These are phyloP conservation scores for Anadara kagoshimensis DNA, from an alignment of 1,140 invertebrate species.

Conservation along the genomic window DNA sequence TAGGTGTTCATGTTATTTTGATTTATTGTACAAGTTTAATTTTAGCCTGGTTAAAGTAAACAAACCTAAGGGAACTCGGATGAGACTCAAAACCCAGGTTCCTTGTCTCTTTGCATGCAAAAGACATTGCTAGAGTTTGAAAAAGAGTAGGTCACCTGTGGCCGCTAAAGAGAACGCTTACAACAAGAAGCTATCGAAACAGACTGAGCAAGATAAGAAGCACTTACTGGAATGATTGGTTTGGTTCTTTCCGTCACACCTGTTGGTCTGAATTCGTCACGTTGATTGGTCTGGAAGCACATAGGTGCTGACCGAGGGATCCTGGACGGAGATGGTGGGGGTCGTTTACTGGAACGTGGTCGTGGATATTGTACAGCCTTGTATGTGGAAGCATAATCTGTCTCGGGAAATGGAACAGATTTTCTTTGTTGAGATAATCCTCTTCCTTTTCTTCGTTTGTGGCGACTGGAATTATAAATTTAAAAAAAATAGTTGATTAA, in stretches of 20 bases:
- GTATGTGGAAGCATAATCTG: conserved; percentile 55
- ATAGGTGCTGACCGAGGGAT: conserved; percentile 54
- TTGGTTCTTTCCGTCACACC: conserved; percentile 50
- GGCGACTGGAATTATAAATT: conserved; percentile 38
- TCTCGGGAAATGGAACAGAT: conserved; percentile 43
- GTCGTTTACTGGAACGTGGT: conserved; percentile 66
- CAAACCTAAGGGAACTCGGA: too few species aligned
- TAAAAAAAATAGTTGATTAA: not conserved
- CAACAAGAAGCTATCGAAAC: too few species aligned
- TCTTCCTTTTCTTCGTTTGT: conserved; percentile 36
- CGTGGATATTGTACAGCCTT: conserved; percentile 53
- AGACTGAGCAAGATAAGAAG: too few species aligned
- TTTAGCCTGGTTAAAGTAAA: too few species aligned
- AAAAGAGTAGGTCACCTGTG: too few species aligned
- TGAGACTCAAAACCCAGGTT: too few species aligned
- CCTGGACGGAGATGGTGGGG: conserved; percentile 35
- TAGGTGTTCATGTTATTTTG: too few species aligned
- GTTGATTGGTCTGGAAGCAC: conserved; percentile 65
- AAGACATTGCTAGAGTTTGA: too few species aligned
- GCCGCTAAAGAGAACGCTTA: too few species aligned
- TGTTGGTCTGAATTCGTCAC: conserved; percentile 55
- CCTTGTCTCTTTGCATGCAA: too few species aligned
- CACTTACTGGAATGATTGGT: conserved; percentile 58
- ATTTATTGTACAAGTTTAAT: too few species aligned
- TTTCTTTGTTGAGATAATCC: conserved; percentile 20